Base-by-base conservation (phyloP, 2,888 invertebrate species). In the Penaeus monodon region DNA sequence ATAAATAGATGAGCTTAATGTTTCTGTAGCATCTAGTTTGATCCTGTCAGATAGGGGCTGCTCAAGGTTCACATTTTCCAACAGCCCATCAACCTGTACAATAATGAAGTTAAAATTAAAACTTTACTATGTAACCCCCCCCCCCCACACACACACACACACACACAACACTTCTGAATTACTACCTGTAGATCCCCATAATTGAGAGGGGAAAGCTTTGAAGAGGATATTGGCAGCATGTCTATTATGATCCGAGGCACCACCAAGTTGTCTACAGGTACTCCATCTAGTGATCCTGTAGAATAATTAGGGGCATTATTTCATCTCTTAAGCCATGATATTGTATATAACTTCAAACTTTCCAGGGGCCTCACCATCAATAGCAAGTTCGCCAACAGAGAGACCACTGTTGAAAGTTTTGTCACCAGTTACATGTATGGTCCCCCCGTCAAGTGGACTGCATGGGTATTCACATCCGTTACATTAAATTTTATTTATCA, bases 401-500 rank as follows among this genome's bases (percentile, higher is more conserved):
- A 85, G 57, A 17, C 70, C 68, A 44, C 22, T 38, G n/a, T 63
- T 66, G 65, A 85, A 85, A 65, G 74, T 85, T n/a, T 80, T 85
- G 64, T 29, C 29, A 22, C 80, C 85, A 14, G 63, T 74, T 17
- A 85, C 7, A 77, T 8, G 44, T 49, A 73, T 68, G 44, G n/a
- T 22, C 70, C 38, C 24, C 80, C 79, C 3, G 57, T 38, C 7
- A 57, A 57, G 29, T 73, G 57, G 20, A 85, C 80, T 44, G 73
- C 85, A 63, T 64, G 27, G 0, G 29, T 38, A 24, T 44, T 65
- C 44, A 80, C 24, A 33, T n/a, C 29, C 0, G 77, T 33, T 33
- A 85, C 68, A 63, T 85, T 49, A n/a, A 0, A 80, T 44, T 12
- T 38, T 65, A 27, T 80, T 63, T 22, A 85, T 64, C 29, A 85